Conservation (phyloP, 2,888 invertebrate species). For the Actias luna region DNA sequence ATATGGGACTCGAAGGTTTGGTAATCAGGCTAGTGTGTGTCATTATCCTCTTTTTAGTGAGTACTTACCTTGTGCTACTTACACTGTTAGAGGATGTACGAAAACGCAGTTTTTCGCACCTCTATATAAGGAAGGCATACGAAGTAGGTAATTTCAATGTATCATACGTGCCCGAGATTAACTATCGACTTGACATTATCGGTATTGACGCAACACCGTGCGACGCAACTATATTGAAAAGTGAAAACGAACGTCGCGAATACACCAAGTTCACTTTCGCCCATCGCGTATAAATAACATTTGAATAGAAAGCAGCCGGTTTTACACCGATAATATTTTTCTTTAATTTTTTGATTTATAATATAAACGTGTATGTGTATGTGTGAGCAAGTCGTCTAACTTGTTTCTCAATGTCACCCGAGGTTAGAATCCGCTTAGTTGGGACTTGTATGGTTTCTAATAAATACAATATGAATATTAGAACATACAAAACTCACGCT, state of each 20-base stretch:
- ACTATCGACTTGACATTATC: neutral
- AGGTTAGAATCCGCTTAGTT: conserved; percentile 7
- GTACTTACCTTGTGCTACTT: too few species aligned
- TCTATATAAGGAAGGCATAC: neutral
- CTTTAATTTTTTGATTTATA: conserved; percentile 12
- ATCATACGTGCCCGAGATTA: neutral
- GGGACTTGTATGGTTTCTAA: conserved; percentile 4
- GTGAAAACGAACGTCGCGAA: conserved; percentile 3
- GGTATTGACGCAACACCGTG: neutral
- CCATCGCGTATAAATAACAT: conserved; percentile 11
- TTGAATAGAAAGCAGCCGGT: conserved; percentile 19
- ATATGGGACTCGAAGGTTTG: too few species aligned
- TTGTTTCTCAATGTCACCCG: conserved; percentile 10
- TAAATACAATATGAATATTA: neutral
- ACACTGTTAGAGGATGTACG: too few species aligned
- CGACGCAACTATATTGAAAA: conserved; percentile 10
- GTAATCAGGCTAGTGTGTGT: too few species aligned
- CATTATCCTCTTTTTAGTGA: too few species aligned
- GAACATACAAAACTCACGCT: too few species aligned
- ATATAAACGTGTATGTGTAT: conserved; percentile 1
- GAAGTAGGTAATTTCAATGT: neutral
- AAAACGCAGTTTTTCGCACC: too few species aligned
- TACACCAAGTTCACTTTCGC: conserved; percentile 3
- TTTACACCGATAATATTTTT: conserved; percentile 9
- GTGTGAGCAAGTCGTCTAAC: neutral